Evolutionary conservation across 2,888 invertebrate genomes (phyloP).

Genomic region (Tipula unca): DNA sequence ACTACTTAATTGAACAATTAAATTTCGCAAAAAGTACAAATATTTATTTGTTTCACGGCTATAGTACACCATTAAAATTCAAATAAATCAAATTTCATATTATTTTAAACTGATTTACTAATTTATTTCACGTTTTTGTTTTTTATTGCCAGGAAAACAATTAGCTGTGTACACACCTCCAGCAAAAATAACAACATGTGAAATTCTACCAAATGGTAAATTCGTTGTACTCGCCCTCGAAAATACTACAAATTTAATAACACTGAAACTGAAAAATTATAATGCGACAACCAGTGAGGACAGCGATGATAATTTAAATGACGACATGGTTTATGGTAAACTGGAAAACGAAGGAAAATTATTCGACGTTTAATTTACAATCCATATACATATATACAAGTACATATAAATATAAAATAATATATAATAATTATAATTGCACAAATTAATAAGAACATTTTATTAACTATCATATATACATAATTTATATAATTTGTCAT

Average conservation of each 20-base stretch:
- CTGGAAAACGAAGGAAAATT: constrained; percentile 50
- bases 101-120: neutral
- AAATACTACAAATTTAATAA: constrained; percentile 55
- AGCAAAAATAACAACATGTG: constrained; percentile 63
- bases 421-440: neutral
- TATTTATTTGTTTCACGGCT: too few species aligned
- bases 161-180: constrained; percentile 73
- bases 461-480: neutral
- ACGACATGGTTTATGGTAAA: constrained; percentile 43
- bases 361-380: constrained; percentile 44
- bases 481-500: neutral
- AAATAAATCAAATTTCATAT: too few species aligned
- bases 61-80: too few species aligned
- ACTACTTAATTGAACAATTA: too few species aligned
- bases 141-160: constrained; percentile 53
- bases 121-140: neutral
- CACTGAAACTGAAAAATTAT: constrained; percentile 46
- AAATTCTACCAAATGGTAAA: constrained; percentile 64
- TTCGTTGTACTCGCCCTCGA: constrained; percentile 61
- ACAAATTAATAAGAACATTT: constrained; percentile 1
- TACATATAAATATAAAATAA: neutral
- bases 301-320: constrained; percentile 30
- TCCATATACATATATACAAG: neutral
- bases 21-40: too few species aligned
- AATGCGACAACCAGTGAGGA: constrained; percentile 22